Evolutionary conservation across 1,140 invertebrate genomes (phyloP).

Genomic region (Vanessa tameamea): DNA sequence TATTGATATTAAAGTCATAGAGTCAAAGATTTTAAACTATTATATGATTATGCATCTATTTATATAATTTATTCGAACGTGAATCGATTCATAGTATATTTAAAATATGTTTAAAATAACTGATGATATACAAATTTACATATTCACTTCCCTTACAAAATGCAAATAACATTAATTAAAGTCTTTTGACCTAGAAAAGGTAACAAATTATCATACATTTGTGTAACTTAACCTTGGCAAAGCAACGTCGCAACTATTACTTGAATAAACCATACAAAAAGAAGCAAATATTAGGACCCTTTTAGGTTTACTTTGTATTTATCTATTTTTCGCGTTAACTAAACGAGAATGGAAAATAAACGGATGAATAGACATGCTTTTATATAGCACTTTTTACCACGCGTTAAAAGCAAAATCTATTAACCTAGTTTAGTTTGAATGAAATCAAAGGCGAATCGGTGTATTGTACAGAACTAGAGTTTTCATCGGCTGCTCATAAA

Average conservation of each 20-base stretch:
- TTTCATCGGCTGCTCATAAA: constrained; percentile 43
- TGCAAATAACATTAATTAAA: not conserved
- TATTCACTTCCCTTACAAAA: too few relatives aligned
- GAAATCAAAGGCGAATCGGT: not conserved
- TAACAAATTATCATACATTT: constrained; percentile 23
- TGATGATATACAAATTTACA: too few relatives aligned
- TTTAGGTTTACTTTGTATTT: not conserved
- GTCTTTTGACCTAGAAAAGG: constrained; percentile 28
- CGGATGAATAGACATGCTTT: not conserved
- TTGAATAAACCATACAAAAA: constrained; percentile 10
- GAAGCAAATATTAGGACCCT: not conserved
- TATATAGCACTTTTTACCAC: not conserved
- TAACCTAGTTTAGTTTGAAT: constrained; percentile 8
- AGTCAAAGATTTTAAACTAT: too few relatives aligned
- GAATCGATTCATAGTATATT: too few relatives aligned
- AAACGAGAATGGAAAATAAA: not conserved
- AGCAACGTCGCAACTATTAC: constrained; percentile 2
- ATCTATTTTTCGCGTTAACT: not conserved
- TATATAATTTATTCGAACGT: too few relatives aligned
- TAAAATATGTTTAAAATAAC: too few relatives aligned
- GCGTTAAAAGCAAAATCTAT: constrained; percentile 1
- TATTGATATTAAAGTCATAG: too few relatives aligned
- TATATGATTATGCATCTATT: too few relatives aligned
- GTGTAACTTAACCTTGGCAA: constrained; percentile 27
- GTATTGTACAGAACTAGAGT: constrained; percentile 16